Conservation (phyloP, 2,888 invertebrate genomes). For the Conistra vaccinii region DNA sequence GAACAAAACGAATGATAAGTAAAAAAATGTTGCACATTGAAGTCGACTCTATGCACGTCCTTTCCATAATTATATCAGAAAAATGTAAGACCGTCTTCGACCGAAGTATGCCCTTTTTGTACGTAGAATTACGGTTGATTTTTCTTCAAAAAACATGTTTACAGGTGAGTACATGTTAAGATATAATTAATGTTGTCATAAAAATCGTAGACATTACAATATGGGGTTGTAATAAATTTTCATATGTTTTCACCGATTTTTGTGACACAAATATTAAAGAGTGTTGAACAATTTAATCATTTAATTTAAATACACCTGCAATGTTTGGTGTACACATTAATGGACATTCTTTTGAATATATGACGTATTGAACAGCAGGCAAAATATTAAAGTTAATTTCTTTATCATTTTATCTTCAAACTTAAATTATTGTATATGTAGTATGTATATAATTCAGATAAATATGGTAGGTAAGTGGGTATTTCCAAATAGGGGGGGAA, state of each 20-base stretch:
- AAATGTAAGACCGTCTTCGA: conserved; percentile 67
- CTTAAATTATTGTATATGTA: conserved; percentile 10
- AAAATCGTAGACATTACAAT: conserved; percentile 62
- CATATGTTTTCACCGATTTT: conserved; percentile 56
- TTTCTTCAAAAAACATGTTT: conserved; percentile 60
- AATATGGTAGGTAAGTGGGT: background rate
- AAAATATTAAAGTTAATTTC: conserved; percentile 24
- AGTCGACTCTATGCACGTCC: conserved; percentile 61
- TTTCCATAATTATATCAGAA: conserved; percentile 70
- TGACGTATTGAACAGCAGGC: background rate
- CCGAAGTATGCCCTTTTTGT: conserved; percentile 68
- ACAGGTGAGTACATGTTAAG: conserved; percentile 59
- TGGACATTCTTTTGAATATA: conserved; percentile 30
- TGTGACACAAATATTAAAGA: conserved; percentile 33
- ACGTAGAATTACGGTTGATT: conserved; percentile 65
- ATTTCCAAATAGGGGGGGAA: background rate
- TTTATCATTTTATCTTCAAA: conserved; percentile 21
- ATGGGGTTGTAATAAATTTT: conserved; percentile 50
- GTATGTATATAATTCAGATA: conserved; percentile 11
- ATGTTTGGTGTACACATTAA: conserved; percentile 15
- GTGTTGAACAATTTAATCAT: conserved; percentile 26
- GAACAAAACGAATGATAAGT: background rate
- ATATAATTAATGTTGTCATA: conserved; percentile 64
- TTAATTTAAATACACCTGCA: conserved; percentile 41
- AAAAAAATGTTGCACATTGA: background rate